phyloP scores from a whole-genome alignment of 1,140 invertebrate species.

The Lanistes nyassanus region DNA sequence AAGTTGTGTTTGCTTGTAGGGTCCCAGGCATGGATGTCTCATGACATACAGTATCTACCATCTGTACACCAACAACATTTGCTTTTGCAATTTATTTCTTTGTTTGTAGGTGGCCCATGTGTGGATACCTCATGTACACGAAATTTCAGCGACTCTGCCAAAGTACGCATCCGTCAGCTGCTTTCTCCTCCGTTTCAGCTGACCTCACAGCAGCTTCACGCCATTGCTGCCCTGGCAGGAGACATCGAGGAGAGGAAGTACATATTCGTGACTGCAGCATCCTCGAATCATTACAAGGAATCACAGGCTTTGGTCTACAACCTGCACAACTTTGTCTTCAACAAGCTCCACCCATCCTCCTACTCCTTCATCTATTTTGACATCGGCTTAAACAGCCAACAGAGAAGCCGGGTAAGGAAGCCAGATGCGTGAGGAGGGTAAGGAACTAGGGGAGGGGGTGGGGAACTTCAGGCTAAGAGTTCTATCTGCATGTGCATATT shows the following conservation, averaged over 20 bases:
- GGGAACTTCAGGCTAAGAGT: background rate
- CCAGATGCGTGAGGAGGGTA: background rate
- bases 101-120: slow-evolving; percentile 9
- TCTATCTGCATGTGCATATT: no score
- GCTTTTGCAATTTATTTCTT: no score
- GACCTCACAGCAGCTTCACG: background rate
- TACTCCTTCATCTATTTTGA: slow-evolving; percentile 19
- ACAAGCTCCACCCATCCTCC: background rate
- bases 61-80: no score
- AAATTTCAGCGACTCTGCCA: background rate
- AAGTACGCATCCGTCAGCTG: slow-evolving; percentile 4
- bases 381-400: slow-evolving; percentile 5
- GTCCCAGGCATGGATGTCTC: no score
- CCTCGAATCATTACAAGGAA: slow-evolving; percentile 25
- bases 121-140: slow-evolving; percentile 11
- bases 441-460: background rate
- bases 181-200: slow-evolving; percentile 1
- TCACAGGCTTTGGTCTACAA: slow-evolving; percentile 17
- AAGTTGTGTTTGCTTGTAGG: no score
- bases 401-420: slow-evolving; percentile 2
- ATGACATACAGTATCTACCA: no score
- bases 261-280: slow-evolving; percentile 18
- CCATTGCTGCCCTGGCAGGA: background rate
- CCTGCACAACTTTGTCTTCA: slow-evolving; percentile 7
- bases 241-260: slow-evolving; percentile 4